These are phyloP conservation scores for Acrocephalus kingi DNA, from an alignment of 2,113 vertebrate species.

Conservation along the genomic window DNA sequence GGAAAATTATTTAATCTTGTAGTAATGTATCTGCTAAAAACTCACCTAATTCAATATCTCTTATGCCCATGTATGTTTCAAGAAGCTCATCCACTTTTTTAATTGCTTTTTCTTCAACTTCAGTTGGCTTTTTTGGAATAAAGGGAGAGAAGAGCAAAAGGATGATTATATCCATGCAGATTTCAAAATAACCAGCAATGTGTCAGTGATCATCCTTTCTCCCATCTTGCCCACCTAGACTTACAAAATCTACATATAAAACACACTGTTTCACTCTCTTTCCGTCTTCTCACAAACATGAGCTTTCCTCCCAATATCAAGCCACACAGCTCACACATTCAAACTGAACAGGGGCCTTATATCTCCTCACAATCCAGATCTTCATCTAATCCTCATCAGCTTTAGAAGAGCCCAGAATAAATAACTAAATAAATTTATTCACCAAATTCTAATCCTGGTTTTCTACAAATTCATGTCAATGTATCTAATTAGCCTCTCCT, in stretches of 20 bases:
- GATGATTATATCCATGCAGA: background rate
- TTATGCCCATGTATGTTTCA: conserved; percentile 97
- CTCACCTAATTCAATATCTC: conserved; percentile 93
- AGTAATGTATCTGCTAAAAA: background rate
- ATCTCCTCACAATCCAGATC: background rate
- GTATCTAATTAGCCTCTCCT: background rate
- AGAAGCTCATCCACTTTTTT: conserved; percentile 93
- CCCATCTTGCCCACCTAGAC: background rate
- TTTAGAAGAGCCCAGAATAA: background rate
- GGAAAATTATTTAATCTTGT: background rate
- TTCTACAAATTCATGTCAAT: background rate
- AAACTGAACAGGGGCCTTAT: background rate
- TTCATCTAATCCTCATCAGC: background rate
- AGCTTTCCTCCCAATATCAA: background rate
- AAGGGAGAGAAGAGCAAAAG: background rate
- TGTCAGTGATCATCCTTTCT: background rate
- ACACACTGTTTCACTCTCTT: background rate
- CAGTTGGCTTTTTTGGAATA: conserved; percentile 80
- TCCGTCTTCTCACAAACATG: background rate
- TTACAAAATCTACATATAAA: background rate
- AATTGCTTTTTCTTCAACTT: conserved; percentile 89
- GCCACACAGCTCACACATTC: background rate
- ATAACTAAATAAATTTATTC: background rate
- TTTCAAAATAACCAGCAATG: background rate
- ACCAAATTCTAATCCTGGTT: background rate